Evolutionary conservation across 1,140 invertebrate species (phyloP).

Genomic region (Coptotermes formosanus): DNA sequence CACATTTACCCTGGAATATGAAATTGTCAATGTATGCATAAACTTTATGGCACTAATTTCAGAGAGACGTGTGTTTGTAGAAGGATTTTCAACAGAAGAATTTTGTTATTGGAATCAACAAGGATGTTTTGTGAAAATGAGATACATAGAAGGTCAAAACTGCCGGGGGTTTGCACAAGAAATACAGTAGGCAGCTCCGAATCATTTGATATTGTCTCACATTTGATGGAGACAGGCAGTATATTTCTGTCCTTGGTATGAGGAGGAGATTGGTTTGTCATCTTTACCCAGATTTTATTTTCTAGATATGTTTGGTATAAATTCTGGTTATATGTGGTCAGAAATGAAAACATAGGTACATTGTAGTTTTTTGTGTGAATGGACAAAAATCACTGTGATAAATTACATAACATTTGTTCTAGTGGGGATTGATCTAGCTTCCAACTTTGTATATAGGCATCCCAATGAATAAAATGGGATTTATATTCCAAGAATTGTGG

Average conservation of each 20-base stretch:
- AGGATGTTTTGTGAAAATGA: neutral
- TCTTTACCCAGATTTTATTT: neutral
- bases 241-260: neutral
- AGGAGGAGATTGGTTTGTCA: neutral
- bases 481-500: constrained; percentile 12
- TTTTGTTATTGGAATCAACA: neutral
- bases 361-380: neutral
- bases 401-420: neutral
- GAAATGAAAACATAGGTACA: neutral
- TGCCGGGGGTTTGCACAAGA: neutral
- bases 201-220: neutral
- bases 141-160: neutral
- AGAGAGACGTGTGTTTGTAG: neutral
- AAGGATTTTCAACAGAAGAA: neutral
- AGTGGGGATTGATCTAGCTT: neutral
- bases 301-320: neutral
- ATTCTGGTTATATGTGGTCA: neutral
- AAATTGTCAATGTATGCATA: neutral
- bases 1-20: neutral
- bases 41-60: constrained; percentile 3
- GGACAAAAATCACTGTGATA: constrained; percentile 16
- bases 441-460: neutral
- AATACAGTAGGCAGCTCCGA: neutral
- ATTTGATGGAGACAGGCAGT: neutral
- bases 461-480: neutral